These are phyloP conservation scores for Ypsolopha sequella DNA, from an alignment of 2,888 invertebrate species.

Conservation along the genomic window DNA sequence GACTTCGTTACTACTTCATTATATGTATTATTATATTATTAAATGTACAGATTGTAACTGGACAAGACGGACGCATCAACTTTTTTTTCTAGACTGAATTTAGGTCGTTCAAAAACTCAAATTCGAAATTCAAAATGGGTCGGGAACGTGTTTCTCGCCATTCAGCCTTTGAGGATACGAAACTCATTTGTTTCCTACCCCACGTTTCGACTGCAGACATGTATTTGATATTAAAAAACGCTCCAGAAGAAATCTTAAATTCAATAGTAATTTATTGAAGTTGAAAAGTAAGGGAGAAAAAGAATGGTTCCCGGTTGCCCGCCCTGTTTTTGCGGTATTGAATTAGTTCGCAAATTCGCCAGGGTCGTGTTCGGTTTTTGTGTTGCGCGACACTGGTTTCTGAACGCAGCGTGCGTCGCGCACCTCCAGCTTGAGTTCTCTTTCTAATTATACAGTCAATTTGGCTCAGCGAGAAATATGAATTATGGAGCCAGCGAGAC, in stretches of 20 bases:
- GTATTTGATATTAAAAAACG: constrained; percentile 56
- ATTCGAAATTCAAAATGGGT: constrained; percentile 32
- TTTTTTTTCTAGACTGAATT: not conserved
- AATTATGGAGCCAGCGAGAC: constrained; percentile 52
- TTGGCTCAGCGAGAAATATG: constrained; percentile 58
- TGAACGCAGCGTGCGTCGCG: constrained; percentile 51
- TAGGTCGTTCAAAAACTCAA: constrained; percentile 15
- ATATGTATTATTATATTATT: too few relatives aligned
- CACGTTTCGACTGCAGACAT: constrained; percentile 42
- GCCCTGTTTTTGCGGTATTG: constrained; percentile 66
- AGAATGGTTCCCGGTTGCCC: constrained; percentile 47
- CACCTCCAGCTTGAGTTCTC: not conserved
- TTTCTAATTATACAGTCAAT: constrained; percentile 67
- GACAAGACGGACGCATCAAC: too few relatives aligned
- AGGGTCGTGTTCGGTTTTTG: constrained; percentile 35
- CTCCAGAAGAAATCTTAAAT: constrained; percentile 61
- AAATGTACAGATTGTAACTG: too few relatives aligned
- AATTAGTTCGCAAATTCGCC: constrained; percentile 61
- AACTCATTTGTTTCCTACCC: constrained; percentile 35
- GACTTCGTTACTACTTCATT: too few relatives aligned
- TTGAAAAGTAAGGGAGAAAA: constrained; percentile 49
- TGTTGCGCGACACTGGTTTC: constrained; percentile 54
- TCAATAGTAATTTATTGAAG: constrained; percentile 58
- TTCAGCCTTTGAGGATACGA: constrained; percentile 36
- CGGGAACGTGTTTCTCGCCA: constrained; percentile 49